Percentiles rank a stretch among this genome's conserved stretches.
Conservation (phyloP, 2,797 vertebrate species). For the Anabacerthia variegaticeps region DNA sequence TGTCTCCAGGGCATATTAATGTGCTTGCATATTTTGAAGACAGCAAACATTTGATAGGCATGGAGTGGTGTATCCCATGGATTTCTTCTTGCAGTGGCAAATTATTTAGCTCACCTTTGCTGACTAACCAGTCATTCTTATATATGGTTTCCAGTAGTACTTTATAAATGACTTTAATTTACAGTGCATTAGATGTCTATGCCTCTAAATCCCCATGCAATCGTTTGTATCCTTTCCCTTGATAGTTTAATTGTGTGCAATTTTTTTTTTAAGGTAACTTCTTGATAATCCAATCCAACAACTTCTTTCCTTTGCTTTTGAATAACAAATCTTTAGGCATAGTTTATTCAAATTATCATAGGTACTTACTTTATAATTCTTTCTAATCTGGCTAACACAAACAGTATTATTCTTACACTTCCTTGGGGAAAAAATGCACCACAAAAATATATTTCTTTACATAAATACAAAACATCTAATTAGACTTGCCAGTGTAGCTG, state of each 20-base stretch:
- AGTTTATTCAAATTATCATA: not conserved
- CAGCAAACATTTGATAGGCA: not conserved
- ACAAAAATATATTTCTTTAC: not conserved
- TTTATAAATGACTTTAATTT: constrained; percentile 97
- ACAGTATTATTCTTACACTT: not conserved
- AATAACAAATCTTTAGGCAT: not conserved
- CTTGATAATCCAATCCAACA: not conserved
- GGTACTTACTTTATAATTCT: not conserved
- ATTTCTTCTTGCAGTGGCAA: constrained; percentile 28
- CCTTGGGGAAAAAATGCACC: not conserved
- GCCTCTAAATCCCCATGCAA: constrained; percentile 77
- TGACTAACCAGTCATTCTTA: constrained; percentile 57
- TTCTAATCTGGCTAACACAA: not conserved
- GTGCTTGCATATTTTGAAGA: not conserved
- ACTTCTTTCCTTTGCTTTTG: not conserved
- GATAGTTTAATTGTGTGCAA: constrained; percentile 59
- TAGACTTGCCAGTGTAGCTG: not conserved
- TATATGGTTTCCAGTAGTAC: constrained; percentile 25
- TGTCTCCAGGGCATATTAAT: not conserved
- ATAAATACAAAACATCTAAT: not conserved
- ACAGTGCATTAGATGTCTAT: constrained; percentile 78
- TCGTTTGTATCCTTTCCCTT: constrained; percentile 61
- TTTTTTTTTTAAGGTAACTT: not conserved
- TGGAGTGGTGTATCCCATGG: not conserved
- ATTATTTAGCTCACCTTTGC: constrained; percentile 53